Conservation (phyloP, 2,888 invertebrate species). For the Drepanosiphum platanoidis region DNA sequence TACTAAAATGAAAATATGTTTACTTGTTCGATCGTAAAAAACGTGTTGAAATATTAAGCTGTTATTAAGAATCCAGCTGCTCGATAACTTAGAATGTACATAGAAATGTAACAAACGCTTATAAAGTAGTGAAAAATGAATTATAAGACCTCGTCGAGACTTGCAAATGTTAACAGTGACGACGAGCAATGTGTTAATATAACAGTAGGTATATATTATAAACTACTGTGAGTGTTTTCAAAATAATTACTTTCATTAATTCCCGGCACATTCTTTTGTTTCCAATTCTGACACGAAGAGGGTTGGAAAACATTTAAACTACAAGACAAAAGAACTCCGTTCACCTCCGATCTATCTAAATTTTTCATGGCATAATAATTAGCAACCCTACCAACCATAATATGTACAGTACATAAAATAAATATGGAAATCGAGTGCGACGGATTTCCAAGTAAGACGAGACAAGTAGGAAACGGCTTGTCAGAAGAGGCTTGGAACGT, state of each 20-base stretch:
- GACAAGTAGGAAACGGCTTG: conserved; percentile 61
- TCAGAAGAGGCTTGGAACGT: conserved; percentile 56
- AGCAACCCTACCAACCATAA: conserved; percentile 36
- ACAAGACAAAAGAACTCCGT: conserved; percentile 47
- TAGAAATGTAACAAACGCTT: conserved; percentile 17
- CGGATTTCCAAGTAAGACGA: conserved; percentile 50
- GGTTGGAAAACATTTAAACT: conserved; percentile 54
- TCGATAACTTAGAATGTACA: conserved; percentile 11
- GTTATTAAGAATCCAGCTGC: conserved; percentile 23
- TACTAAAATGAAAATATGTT: background rate
- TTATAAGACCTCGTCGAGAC: conserved; percentile 32
- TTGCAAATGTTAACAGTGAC: conserved; percentile 26
- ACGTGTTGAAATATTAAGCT: conserved; percentile 29
- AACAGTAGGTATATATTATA: background rate
- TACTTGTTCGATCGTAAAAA: background rate
- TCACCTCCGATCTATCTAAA: conserved; percentile 21
- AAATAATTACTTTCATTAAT: conserved; percentile 61
- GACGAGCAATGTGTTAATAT: conserved; percentile 6
- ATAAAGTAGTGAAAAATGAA: conserved; percentile 48
- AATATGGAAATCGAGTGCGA: conserved; percentile 53
- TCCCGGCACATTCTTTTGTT: conserved; percentile 51
- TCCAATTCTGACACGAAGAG: conserved; percentile 34
- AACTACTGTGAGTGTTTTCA: conserved; percentile 38
- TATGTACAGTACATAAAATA: conserved; percentile 37
- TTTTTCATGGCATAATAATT: conserved; percentile 50